A percentile compares a stretch with the other conserved stretches of the same genome.
Conservation (phyloP, 1,140 invertebrate species). For the Eumaeus atala region DNA sequence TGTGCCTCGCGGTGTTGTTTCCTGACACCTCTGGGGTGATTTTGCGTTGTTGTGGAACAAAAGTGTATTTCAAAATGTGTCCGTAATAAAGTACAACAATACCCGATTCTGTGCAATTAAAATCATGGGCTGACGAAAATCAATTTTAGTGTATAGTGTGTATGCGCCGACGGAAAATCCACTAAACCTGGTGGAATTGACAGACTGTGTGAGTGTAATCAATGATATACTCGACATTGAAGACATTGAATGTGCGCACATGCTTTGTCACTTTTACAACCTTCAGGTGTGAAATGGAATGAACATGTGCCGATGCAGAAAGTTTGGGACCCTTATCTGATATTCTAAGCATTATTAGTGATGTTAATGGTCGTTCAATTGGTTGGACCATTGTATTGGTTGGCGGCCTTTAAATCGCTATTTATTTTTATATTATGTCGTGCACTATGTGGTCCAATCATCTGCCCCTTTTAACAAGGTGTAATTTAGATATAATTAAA, state of each 20-base stretch:
- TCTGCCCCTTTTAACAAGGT: no score
- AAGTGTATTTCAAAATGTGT: slow-evolving; percentile 17
- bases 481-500: no score
- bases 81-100: slow-evolving; percentile 8
- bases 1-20: neutral
- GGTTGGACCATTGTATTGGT: slow-evolving; percentile 23
- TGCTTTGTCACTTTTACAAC: slow-evolving; percentile 26
- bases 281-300: slow-evolving; percentile 18
- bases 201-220: no score
- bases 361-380: slow-evolving; percentile 17
- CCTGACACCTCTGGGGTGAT: slow-evolving; percentile 18
- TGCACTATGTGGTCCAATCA: no score
- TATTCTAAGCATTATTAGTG: slow-evolving; percentile 26
- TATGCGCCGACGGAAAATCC: no score
- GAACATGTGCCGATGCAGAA: slow-evolving; percentile 16
- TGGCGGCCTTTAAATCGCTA: slow-evolving; percentile 9
- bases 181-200: no score
- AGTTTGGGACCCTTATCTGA: slow-evolving; percentile 13
- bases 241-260: neutral
- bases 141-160: no score
- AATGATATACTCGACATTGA: no score
- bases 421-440: slow-evolving; percentile 18
- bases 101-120: no score
- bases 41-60: slow-evolving; percentile 15
- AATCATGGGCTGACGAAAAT: no score